A percentile compares a stretch with the other conserved stretches of the same genome.
Evolutionary conservation across 2,888 invertebrate species (phyloP).

Genomic region (Drosophila kanekoi): DNA sequence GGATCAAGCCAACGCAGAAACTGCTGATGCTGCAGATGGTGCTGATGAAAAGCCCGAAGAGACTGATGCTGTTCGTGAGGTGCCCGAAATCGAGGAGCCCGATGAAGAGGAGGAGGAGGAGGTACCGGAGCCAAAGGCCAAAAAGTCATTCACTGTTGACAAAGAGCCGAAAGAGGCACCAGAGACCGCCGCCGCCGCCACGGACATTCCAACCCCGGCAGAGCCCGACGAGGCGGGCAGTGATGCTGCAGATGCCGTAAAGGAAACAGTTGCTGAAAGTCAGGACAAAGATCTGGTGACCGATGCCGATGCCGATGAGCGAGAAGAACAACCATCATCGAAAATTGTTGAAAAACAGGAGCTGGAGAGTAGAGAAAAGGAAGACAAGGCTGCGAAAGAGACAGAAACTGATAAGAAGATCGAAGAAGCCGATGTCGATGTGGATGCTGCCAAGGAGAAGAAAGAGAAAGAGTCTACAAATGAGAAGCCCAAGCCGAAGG

Average conservation of each 20-base stretch:
- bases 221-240: conserved; percentile 14
- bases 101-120: conserved; percentile 51
- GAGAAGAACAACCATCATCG: conserved; percentile 31
- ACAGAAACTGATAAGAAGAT: conserved; percentile 8
- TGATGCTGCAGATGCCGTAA: conserved; percentile 16
- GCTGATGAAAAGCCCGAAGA: conserved; percentile 48
- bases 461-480: conserved; percentile 14
- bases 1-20: conserved; percentile 20
- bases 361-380: conserved; percentile 50
- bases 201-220: conserved; percentile 27
- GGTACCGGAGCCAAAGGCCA: conserved; percentile 26
- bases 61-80: conserved; percentile 20
- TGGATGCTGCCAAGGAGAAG: conserved; percentile 2
- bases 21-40: conserved; percentile 27
- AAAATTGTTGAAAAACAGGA: conserved; percentile 65
- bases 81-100: conserved; percentile 55
- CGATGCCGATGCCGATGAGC: conserved; percentile 13
- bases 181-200: conserved; percentile 6
- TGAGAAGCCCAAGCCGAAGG: conserved; percentile 25
- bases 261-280: conserved; percentile 12
- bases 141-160: conserved; percentile 40
- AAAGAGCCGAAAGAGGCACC: conserved; percentile 29
- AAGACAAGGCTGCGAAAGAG: conserved; percentile 6
- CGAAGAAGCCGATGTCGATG: conserved; percentile 7
- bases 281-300: conserved; percentile 18